phyloP scores from a whole-genome alignment of 2,797 vertebrate species.

The Anguilla anguilla region DNA sequence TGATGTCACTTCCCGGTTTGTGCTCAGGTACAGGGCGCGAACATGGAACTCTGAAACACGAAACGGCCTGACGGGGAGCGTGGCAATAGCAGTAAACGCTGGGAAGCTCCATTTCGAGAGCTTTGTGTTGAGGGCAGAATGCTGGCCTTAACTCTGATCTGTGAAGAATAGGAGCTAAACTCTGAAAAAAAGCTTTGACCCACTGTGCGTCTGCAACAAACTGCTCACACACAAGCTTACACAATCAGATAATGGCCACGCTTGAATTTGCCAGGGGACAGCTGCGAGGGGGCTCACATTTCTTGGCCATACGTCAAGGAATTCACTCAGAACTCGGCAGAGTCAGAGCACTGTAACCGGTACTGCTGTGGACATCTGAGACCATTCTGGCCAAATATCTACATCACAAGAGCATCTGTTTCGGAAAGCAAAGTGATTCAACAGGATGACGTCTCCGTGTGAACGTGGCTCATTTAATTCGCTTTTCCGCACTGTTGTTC shows the following conservation, averaged over 20 bases:
- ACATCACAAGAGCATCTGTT: slow-evolving; percentile 7
- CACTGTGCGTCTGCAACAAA: slow-evolving; percentile 36
- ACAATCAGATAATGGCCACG: slow-evolving; percentile 63
- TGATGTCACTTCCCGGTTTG: neutral
- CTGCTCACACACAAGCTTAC: slow-evolving; percentile 44
- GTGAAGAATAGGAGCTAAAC: neutral
- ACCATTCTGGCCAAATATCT: slow-evolving; percentile 37
- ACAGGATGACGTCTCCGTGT: slow-evolving; percentile 3
- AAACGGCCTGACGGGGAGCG: neutral
- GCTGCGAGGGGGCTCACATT: slow-evolving; percentile 62
- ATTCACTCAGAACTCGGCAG: slow-evolving; percentile 47
- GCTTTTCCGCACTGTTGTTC: slow-evolving; percentile 27
- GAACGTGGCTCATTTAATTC: slow-evolving; percentile 14
- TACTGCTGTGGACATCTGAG: slow-evolving; percentile 48
- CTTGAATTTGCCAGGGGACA: slow-evolving; percentile 65
- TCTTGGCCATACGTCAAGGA: slow-evolving; percentile 65
- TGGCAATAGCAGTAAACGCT: slow-evolving; percentile 14
- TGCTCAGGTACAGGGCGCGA: neutral
- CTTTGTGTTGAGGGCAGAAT: neutral
- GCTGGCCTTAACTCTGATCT: neutral
- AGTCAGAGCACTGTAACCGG: slow-evolving; percentile 35
- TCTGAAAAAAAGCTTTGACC: slow-evolving; percentile 14
- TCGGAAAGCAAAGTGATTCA: slow-evolving; percentile 19
- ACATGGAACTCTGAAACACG: neutral
- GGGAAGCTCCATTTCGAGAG: neutral